phyloP scores from a whole-genome alignment of 1,140 invertebrate species.

The Hyles euphorbiae region DNA sequence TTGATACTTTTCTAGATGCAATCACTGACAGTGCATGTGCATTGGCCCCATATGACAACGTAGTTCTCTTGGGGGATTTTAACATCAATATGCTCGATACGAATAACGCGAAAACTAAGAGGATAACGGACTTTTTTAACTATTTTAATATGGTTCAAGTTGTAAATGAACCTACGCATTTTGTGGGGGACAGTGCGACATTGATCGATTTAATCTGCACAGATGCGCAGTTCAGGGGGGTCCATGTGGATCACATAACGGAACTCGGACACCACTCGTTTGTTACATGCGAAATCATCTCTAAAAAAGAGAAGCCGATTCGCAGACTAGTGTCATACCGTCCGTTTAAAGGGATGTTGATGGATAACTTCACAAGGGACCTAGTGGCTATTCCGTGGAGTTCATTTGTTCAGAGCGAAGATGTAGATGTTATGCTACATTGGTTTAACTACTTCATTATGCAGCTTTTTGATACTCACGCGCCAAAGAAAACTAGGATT shows the following conservation, averaged over 20 bases:
- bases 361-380: constrained; percentile 13
- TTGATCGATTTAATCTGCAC: constrained; percentile 7
- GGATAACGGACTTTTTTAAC: constrained; percentile 1
- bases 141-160: background rate
- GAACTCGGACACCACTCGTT: too few species aligned
- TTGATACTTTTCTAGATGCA: background rate
- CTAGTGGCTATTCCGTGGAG: constrained; percentile 15
- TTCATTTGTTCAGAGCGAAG: background rate
- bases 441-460: constrained; percentile 16
- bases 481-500: constrained; percentile 13
- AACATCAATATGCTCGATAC: constrained; percentile 7
- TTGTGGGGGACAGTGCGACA: constrained; percentile 4
- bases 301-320: too few species aligned
- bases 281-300: too few species aligned
- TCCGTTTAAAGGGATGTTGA: constrained; percentile 10
- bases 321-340: too few species aligned
- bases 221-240: background rate
- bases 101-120: constrained; percentile 5
- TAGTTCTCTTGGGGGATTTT: too few species aligned
- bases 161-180: constrained; percentile 9
- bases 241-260: background rate
- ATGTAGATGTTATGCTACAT: constrained; percentile 22
- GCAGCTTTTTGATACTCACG: constrained; percentile 24
- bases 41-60: too few species aligned
- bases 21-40: constrained; percentile 9